Evolutionary conservation across 2,888 invertebrate species (phyloP).

Genomic region (Limenitis camilla): DNA sequence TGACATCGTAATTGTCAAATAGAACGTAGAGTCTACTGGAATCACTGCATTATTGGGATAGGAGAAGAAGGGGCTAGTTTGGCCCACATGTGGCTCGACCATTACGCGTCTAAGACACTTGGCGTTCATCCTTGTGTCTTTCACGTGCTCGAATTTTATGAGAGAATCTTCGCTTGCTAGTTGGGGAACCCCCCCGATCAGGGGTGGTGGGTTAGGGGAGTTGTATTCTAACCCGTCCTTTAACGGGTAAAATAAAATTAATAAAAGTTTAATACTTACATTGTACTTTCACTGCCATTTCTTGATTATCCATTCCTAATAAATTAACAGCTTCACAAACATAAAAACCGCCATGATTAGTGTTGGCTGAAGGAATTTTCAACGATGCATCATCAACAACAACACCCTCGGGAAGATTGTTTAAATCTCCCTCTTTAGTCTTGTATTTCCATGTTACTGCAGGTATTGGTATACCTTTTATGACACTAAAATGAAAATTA

Average conservation of each 20-base stretch:
- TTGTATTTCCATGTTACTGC: slow-evolving; percentile 45
- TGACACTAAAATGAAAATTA: slow-evolving; percentile 33
- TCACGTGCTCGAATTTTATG: no score
- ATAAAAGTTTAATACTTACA: slow-evolving; percentile 38
- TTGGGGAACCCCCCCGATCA: no score
- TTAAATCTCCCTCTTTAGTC: slow-evolving; percentile 24
- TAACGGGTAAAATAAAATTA: background rate
- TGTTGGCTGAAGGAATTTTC: slow-evolving; percentile 35
- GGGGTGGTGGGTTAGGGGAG: background rate
- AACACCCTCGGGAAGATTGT: slow-evolving; percentile 38
- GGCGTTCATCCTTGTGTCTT: no score
- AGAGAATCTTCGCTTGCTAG: no score
- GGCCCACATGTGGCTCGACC: no score
- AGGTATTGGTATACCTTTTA: slow-evolving; percentile 49
- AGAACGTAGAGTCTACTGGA: no score
- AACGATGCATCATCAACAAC: slow-evolving; percentile 30
- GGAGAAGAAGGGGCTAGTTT: no score
- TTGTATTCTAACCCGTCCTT: no score
- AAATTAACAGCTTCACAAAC: slow-evolving; percentile 46
- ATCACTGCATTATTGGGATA: no score
- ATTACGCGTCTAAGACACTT: no score
- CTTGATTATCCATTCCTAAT: slow-evolving; percentile 36
- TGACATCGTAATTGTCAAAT: no score
- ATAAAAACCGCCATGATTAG: slow-evolving; percentile 42
- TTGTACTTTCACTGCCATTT: slow-evolving; percentile 41